Conservation (phyloP, 2,113 vertebrate genomes). For the Cygnus atratus region DNA sequence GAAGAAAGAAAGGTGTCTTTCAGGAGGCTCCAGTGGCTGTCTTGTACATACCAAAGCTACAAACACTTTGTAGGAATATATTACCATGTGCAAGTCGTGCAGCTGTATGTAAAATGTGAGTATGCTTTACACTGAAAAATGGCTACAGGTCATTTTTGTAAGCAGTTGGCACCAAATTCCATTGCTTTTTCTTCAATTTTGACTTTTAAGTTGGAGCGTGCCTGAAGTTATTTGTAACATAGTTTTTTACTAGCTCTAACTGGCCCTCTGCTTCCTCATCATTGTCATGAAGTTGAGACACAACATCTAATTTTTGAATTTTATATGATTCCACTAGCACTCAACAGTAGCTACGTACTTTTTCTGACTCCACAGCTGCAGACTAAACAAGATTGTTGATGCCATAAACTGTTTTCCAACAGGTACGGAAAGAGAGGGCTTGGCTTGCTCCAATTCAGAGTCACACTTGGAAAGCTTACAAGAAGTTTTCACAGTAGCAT, state of each 20-base stretch:
- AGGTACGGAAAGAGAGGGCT: not conserved
- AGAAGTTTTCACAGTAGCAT: not conserved
- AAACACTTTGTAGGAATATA: not conserved
- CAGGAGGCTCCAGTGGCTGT: not conserved
- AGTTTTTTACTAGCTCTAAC: not conserved
- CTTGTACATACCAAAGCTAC: not conserved
- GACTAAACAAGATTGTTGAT: not conserved
- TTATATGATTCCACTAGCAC: not conserved
- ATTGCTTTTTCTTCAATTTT: not conserved
- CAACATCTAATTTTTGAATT: not conserved
- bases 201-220: not conserved
- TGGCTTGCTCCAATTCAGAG: not conserved
- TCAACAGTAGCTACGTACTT: rapidly evolving
- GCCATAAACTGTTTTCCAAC: not conserved
- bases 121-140: not conserved
- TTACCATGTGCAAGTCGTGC: rapidly evolving
- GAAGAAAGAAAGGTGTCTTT: slow-evolving; percentile 1
- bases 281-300: not conserved
- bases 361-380: not conserved
- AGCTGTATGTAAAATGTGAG: not conserved
- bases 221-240: not conserved
- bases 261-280: not conserved
- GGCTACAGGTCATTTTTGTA: not conserved
- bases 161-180: not conserved
- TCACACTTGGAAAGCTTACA: not conserved